phyloP scores from a whole-genome alignment of 2,113 vertebrate species.

The Mirounga angustirostris region DNA sequence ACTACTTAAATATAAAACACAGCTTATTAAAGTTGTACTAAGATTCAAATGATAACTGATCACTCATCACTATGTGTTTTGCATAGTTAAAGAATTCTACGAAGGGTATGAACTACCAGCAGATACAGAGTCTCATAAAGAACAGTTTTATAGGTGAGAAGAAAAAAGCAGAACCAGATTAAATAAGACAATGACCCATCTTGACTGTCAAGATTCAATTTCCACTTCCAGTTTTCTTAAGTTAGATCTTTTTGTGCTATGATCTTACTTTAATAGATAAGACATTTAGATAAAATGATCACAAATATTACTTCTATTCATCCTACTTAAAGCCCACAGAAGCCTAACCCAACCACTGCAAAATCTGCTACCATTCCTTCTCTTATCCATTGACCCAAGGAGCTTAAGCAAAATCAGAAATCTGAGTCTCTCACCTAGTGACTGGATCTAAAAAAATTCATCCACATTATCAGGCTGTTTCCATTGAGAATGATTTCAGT shows the following conservation, averaged over 20 bases:
- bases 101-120: background rate
- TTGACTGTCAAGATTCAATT: slow-evolving; percentile 30
- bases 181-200: slow-evolving; percentile 34
- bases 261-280: slow-evolving; percentile 35
- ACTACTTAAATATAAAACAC: slow-evolving; percentile 54
- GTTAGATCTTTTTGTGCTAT: background rate
- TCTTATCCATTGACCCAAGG: slow-evolving; percentile 39
- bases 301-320: background rate
- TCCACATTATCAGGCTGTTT: slow-evolving; percentile 75
- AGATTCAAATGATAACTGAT: slow-evolving; percentile 64
- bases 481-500: slow-evolving; percentile 77
- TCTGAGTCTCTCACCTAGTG: slow-evolving; percentile 64
- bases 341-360: background rate
- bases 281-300: background rate
- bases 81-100: slow-evolving; percentile 2
- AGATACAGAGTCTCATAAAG: background rate
- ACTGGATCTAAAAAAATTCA: slow-evolving; percentile 70
- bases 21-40: slow-evolving; percentile 53
- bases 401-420: slow-evolving; percentile 76
- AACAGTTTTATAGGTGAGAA: slow-evolving; percentile 37
- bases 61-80: background rate
- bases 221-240: slow-evolving; percentile 1
- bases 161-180: slow-evolving; percentile 4
- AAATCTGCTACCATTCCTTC: background rate
- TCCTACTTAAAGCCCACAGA: background rate